Evolutionary conservation across 1,140 invertebrate species (phyloP).

Genomic region (Drosophila parabipectinata): DNA sequence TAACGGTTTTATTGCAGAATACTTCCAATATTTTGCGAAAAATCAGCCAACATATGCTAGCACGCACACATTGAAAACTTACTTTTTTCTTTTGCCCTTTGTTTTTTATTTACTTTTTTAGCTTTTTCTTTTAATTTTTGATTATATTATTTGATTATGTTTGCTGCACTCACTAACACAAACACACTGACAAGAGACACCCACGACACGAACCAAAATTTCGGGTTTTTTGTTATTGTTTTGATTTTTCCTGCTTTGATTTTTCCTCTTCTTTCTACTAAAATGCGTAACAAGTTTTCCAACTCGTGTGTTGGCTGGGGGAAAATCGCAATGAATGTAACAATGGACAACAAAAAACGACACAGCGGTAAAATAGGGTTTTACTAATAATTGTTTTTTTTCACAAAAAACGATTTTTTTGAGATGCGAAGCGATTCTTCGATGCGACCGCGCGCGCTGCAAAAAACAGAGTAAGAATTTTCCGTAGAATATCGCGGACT

Average conservation of each 20-base stretch:
- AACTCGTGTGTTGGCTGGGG: not conserved
- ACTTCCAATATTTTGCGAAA: conserved; percentile 3
- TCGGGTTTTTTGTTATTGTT: conserved; percentile 56
- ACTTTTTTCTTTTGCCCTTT: conserved; percentile 19
- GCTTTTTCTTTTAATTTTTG: not conserved
- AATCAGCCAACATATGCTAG: conserved; percentile 48
- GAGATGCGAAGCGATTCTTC: conserved; percentile 24
- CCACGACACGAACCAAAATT: conserved; percentile 20
- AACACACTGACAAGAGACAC: conserved; percentile 18
- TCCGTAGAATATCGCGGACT: conserved; percentile 1
- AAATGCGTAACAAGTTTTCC: conserved; percentile 51
- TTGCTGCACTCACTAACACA: conserved; percentile 38
- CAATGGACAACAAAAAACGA: conserved; percentile 30
- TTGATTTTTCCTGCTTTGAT: conserved; percentile 30
- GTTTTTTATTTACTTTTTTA: not conserved
- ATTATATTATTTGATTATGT: conserved; percentile 22
- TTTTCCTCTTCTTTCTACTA: conserved; percentile 1
- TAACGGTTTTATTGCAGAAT: not conserved
- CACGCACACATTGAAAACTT: conserved; percentile 9
- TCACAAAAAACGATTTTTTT: not conserved
- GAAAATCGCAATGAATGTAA: conserved; percentile 28
- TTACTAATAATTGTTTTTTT: not conserved
- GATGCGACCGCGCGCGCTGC: conserved; percentile 55
- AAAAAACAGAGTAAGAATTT: conserved; percentile 31
- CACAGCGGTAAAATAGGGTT: conserved; percentile 10